A percentile compares a stretch with the other conserved stretches of the same genome.
Conservation (phyloP, 2,888 invertebrate genomes). For the Hirtodrosophila duncani region DNA sequence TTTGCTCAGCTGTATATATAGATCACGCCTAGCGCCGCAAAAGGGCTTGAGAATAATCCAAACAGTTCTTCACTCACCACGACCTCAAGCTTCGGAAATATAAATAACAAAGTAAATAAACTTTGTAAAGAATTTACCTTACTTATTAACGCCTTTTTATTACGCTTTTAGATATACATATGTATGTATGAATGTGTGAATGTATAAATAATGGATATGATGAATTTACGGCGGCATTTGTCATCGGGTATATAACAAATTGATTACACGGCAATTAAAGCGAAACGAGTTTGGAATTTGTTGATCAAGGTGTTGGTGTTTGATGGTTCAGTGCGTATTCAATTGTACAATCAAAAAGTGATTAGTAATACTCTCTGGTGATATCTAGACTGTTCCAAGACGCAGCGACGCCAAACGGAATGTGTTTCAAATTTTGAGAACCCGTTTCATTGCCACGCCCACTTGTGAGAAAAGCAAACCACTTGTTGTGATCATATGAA, state of each 20-base stretch:
- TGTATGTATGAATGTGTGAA: not conserved
- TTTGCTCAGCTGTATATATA: too few relatives aligned
- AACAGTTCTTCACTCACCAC: too few relatives aligned
- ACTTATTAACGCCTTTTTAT: constrained; percentile 34
- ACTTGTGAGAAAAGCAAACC: too few relatives aligned
- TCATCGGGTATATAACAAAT: constrained; percentile 21
- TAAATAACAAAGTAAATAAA: constrained; percentile 24
- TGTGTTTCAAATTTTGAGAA: too few relatives aligned
- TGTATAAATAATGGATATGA: not conserved
- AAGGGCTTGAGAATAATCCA: too few relatives aligned
- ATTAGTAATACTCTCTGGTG: constrained; percentile 45
- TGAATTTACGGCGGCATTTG: constrained; percentile 11
- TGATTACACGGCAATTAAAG: constrained; percentile 29
- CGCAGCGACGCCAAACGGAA: too few relatives aligned
- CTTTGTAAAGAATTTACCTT: constrained; percentile 22
- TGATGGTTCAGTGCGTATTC: constrained; percentile 37
- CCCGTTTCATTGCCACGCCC: too few relatives aligned
- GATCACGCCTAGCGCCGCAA: too few relatives aligned
- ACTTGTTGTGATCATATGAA: constrained; percentile 16
- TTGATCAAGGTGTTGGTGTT: constrained; percentile 11
- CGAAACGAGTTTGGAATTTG: constrained; percentile 33
- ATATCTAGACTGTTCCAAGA: too few relatives aligned
- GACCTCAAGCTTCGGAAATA: too few relatives aligned
- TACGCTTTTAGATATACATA: too few relatives aligned
- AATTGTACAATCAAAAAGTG: constrained; percentile 53